phyloP scores from a whole-genome alignment of 2,888 invertebrate genomes.

The Achlya flavicornis region DNA sequence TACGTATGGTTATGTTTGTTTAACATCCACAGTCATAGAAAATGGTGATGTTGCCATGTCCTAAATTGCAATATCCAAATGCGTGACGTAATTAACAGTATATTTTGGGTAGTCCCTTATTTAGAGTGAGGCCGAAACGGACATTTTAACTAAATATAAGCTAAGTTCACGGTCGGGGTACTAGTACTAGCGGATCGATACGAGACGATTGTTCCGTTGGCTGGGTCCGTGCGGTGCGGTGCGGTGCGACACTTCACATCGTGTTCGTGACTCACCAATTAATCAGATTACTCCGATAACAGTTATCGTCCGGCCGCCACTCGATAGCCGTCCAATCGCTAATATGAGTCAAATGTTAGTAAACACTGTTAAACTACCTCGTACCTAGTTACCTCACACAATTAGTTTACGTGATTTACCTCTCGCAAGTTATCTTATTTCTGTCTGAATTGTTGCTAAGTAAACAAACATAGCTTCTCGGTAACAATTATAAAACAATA shows the following conservation, averaged over 20 bases:
- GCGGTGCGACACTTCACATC: conserved; percentile 41
- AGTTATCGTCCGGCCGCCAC: conserved; percentile 53
- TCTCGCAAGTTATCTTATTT: too few relatives aligned
- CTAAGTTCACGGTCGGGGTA: conserved; percentile 53
- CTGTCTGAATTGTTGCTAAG: too few relatives aligned
- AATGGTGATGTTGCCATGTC: neutral
- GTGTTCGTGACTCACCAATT: conserved; percentile 70
- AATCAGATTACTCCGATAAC: conserved; percentile 73
- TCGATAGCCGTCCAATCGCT: conserved; percentile 47
- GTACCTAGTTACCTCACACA: neutral
- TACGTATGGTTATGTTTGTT: too few relatives aligned
- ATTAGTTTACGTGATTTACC: neutral
- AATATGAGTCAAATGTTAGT: conserved; percentile 28
- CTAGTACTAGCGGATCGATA: conserved; percentile 45
- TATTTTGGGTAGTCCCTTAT: conserved; percentile 24
- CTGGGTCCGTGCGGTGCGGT: conserved; percentile 26
- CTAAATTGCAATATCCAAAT: conserved; percentile 3
- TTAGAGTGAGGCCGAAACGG: conserved; percentile 29
- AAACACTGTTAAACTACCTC: neutral
- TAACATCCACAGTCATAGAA: too few relatives aligned
- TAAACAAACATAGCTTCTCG: neutral
- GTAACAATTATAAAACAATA: neutral
- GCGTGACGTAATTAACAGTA: neutral
- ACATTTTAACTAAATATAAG: conserved; percentile 36
- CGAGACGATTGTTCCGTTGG: conserved; percentile 30